phyloP scores from a whole-genome alignment of 2,113 vertebrate species.

The Conger conger region DNA sequence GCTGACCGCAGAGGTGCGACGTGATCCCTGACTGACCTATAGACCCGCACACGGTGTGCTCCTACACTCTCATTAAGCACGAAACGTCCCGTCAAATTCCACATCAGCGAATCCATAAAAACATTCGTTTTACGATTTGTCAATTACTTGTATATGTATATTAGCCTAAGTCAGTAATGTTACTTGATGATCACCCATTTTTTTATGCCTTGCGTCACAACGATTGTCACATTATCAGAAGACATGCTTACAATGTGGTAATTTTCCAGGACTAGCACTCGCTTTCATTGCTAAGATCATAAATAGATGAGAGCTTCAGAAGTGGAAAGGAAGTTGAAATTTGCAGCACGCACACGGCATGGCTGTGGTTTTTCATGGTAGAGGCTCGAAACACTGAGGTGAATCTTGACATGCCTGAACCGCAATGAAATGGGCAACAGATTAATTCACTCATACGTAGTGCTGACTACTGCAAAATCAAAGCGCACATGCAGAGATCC shows the following conservation, averaged over 20 bases:
- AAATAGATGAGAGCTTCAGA: neutral
- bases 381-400: no score
- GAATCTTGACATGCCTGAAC: neutral
- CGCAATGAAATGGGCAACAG: neutral
- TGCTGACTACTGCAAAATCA: neutral
- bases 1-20: neutral
- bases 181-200: neutral
- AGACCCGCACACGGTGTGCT: no score
- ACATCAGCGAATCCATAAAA: no score
- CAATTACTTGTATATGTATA: no score
- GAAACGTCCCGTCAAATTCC: no score
- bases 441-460: neutral
- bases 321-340: neutral
- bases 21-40: neutral
- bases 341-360: neutral
- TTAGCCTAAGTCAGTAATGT: neutral
- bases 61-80: no score
- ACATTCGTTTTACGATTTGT: no score
- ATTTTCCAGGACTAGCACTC: neutral
- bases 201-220: neutral
- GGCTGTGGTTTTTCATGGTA: neutral
- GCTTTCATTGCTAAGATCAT: neutral
- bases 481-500: neutral
- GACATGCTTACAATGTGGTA: neutral
- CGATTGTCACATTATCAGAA: neutral